Evolutionary conservation across 2,797 vertebrate species (phyloP), one percentile per base, ranked within the genome.

Genomic region (Benthosema pterotum): DNA sequence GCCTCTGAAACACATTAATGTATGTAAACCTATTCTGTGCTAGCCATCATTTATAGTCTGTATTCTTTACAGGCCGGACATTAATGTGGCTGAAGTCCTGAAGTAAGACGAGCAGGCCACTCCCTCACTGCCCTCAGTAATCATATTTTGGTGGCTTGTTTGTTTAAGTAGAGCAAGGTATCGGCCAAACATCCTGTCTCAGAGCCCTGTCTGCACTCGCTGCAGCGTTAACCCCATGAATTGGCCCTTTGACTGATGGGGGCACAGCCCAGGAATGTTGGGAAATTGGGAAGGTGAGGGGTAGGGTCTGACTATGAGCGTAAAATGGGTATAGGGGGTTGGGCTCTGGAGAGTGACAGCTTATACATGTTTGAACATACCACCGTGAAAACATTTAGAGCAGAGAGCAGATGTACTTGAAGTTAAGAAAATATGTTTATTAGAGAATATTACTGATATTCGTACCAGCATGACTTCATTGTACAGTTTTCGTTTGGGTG

Each of bases 171-270:
- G 86, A 91, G 88, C 88, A 83, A 93, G 88, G 91, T 92, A 90
- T 92, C 88, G 81, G 89, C 88, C 91, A 93, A 93, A 93, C 94
- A 93, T 94, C 92, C 93, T 94, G 93, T 92, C 93, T 92, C 83
- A 88, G 87, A 90, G 75, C 89, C 85, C 72, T 68, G 88, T 89
- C 90, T 88, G 82, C 85, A 75, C 84, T 84, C 80, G 71, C 81
- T 78, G 84, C 85, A 57, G 79, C 80, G 83, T 84, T 87, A 90
- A 88, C 83, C 85, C 84, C 82, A 86, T 91, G 90, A 91, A 91
- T 91, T 67, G 87, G 86, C 82, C 80, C 90, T 90, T 92, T 92
- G 90, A 92, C 87, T 91, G 89, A 87, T 82, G 82, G 84, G 32
- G 86, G 82, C 83, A 86, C 68, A 7, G 87, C 82, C 81, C 65